Base-by-base conservation (phyloP, 2,797 vertebrate genomes). In the Xenentodon cancila region DNA sequence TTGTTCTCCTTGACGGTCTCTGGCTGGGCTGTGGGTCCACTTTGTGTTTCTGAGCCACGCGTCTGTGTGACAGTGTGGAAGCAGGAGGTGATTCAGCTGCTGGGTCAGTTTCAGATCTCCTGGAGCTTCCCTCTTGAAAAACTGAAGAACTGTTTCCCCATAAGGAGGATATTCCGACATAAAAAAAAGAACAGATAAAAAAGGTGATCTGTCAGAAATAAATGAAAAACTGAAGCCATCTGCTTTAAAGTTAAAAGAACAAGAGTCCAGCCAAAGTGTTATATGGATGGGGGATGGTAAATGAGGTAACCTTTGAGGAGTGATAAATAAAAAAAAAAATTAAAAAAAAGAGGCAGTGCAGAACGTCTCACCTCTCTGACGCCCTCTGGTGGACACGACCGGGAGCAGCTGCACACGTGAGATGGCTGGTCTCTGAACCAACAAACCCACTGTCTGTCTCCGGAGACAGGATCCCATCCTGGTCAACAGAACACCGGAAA, bases 361-460 rank as follows among this genome's bases (percentile, higher is more conserved):
- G 25, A 16, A 20, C 47, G 9, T 5, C 73, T 73, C 64, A 93
- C 97, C 94, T 90, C 11, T 65, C 69, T 61, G 78, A 40, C 0
- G 73, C 73, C 72, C 88, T 78, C 54, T 59, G 93, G 65, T 94
- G 93, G 88, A 93, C 80, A 3, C 90, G 91, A 72, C 88, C 90
- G 53, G 81, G 84, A 43, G 84, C 84, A 15, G 92, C 79, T 3
- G 94, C 75, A 8, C 92, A 94, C 0, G 93, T 95, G 44, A 91
- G 88, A 16, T 71, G 91, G 79, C 96, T 95, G 85, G 92, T 92
- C 84, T 98, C 97, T 0, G 97, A 98, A 46, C 96, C 96, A 64
- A 98, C 71, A 42, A 99, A 99, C 44, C 97, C 97, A 0, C 97
- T 99, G 91, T 99, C 97, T 0, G 95, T 97, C 88, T 96, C 97